Evolutionary conservation across 64 coral and sea anemone genomes (phyloP), one percentile per base, ranked within the genome.

Genomic region (Pocillopora damicornis): DNA sequence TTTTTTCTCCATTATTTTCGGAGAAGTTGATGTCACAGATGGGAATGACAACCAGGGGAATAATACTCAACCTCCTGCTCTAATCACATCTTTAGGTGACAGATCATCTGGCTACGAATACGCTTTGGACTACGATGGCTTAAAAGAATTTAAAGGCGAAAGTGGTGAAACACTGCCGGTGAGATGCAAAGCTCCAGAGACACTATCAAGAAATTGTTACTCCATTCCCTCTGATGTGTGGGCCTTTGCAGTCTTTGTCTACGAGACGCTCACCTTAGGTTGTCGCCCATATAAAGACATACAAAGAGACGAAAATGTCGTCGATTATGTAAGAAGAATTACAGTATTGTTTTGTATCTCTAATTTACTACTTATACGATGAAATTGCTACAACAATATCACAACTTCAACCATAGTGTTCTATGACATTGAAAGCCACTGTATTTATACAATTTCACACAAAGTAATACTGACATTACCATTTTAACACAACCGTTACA

Each of bases 201-300:
- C 76, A 20, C 72, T 94, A 30, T 22, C 4, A n/a, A 23, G 76
- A 12, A 17, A 60, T 51, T 68, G 74, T 11, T 94, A 80, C 15
- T 94, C 93, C 12, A 64, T 79, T 10, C 36, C 82, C 8, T 94
- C 93, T 69, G 88, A 94, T 62, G 77, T 94, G 5, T 94, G 88
- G 88, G 82, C 88, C 2, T 87, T 94, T 11, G 93, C 83, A 9
- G 77, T 94, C 1, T 56, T 87, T 15, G 18, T 82, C 37, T 94
- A 94, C 63, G 93, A 90, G 42, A 57, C 90, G 13, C 86, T 94
- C 11, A 87, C 93, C 3, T 87, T 72, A 62, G 93, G 93, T 16
- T 77, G 93, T 75, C 60, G 57, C 0, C 93, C 93, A 23, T 94
- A 88, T 37, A 66, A 75, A 16, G 59, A 66, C 63, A 11, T 87